A percentile compares a stretch with the other conserved stretches of the same genome.
These are phyloP conservation scores for Agelastica alni DNA, from an alignment of 2,888 invertebrate species.

Conservation along the genomic window DNA sequence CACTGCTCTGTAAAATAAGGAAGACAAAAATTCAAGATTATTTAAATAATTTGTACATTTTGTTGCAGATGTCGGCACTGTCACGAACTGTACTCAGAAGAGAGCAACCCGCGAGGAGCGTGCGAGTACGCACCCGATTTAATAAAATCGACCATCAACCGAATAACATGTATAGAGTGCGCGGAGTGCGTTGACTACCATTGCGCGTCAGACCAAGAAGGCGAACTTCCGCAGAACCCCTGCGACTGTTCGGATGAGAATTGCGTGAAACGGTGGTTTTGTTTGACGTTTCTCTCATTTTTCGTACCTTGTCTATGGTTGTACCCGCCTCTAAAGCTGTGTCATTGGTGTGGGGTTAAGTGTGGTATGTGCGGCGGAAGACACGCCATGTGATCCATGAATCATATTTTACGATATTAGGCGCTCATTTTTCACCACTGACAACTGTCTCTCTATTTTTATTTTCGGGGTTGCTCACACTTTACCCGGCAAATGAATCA, in stretches of 20 bases:
- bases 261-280: constrained; percentile 84
- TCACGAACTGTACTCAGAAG: constrained; percentile 79
- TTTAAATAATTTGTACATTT: too few species aligned
- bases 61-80: constrained; percentile 68
- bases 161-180: constrained; percentile 76
- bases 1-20: too few species aligned
- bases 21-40: too few species aligned
- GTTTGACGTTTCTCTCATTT: constrained; percentile 81
- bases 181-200: constrained; percentile 92
- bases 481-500: too few species aligned
- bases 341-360: constrained; percentile 79
- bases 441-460: constrained; percentile 5
- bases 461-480: neutral
- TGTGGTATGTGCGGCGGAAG: constrained; percentile 84
- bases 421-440: constrained; percentile 21
- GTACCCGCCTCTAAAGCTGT: constrained; percentile 82
- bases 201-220: constrained; percentile 90
- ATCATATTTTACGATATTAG: constrained; percentile 50
- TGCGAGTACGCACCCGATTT: constrained; percentile 88
- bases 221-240: constrained; percentile 82
- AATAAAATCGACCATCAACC: constrained; percentile 77
- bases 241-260: constrained; percentile 78
- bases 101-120: constrained; percentile 83
- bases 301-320: constrained; percentile 94
- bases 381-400: constrained; percentile 61